Evolutionary conservation across 2,888 invertebrate genomes (phyloP).

Genomic region (Gerris lacustris): DNA sequence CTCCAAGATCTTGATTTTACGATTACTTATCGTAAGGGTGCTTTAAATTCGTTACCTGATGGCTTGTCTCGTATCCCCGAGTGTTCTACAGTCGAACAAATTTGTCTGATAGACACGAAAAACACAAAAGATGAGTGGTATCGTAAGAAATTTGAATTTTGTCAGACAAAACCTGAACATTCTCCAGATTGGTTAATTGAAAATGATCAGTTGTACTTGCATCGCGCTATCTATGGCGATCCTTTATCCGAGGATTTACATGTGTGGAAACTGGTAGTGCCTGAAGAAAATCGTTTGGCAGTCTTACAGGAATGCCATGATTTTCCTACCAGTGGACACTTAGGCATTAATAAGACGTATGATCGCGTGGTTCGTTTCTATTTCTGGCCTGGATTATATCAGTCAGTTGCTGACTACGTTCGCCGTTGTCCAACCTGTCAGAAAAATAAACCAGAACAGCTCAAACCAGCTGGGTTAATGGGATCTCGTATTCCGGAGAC

Average conservation of each 20-base stretch:
- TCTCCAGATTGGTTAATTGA: slow-evolving; percentile 17
- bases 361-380: slow-evolving; percentile 13
- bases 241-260: slow-evolving; percentile 12
- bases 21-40: slow-evolving; percentile 19
- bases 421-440: background rate
- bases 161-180: slow-evolving; percentile 4
- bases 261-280: slow-evolving; percentile 17
- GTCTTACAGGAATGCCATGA: slow-evolving; percentile 19
- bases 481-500: background rate
- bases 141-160: slow-evolving; percentile 11
- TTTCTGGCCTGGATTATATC: slow-evolving; percentile 19
- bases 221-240: slow-evolving; percentile 1
- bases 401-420: background rate
- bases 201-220: slow-evolving; percentile 10
- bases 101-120: background rate
- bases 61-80: background rate
- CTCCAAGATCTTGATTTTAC: slow-evolving; percentile 24
- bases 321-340: slow-evolving; percentile 18
- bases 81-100: background rate
- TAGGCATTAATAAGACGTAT: slow-evolving; percentile 21
- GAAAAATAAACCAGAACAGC: background rate
- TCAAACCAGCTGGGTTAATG: background rate
- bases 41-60: background rate
- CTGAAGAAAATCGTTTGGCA: slow-evolving; percentile 10
- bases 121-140: slow-evolving; percentile 16